Base-by-base conservation (phyloP, 1,140 invertebrate genomes). In the Goniozus legneri region DNA sequence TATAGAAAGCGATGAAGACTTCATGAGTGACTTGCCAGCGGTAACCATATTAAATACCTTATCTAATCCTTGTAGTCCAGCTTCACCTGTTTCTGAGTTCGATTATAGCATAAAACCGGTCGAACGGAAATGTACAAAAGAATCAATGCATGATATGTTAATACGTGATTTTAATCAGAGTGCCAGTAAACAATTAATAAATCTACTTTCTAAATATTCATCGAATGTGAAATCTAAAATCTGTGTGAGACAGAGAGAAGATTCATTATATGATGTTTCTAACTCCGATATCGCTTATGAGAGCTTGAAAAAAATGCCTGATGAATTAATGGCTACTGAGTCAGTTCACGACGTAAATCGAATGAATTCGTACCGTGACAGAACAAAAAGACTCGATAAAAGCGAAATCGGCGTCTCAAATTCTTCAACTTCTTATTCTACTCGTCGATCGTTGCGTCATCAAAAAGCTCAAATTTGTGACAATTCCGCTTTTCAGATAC, bases 31-130 rank as follows among this genome's bases (percentile, higher is more conserved):
- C 8, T 53, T 70, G 27, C 65, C 65, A 4, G 50, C 41, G 12
- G 56, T 69, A 18, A 58, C 39, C 30, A 59, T 69, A 47, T 52
- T 50, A 2, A 62, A 62, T 12, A 60, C 59, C 3, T 19, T 42
- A 3, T 60, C 56, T 7, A 60, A 62, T 47, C 56, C 64, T 13
- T 32, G 32, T 12, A 62, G 54, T 21, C 38, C 48, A 41, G 51
- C 56, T 15, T 15, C 12, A 3, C 41, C 30, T 27, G 10, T 27
- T 27, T 27, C 24, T 27, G 24, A 27, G 10, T 27, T 10, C 10
- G 24, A 27, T 6, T 27, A 27, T 27, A 10, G 10, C 10, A n/a
- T n/a, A n/a, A n/a, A n/a, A n/a, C n/a, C n/a, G n/a, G n/a, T n/a
- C n/a, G n/a, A n/a, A n/a, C n/a, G n/a, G n/a, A n/a, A n/a, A n/a